Percentiles rank a stretch among this genome's conserved stretches.
Evolutionary conservation across 1,140 invertebrate species (phyloP).

Genomic region (Condylostylus longicornis): DNA sequence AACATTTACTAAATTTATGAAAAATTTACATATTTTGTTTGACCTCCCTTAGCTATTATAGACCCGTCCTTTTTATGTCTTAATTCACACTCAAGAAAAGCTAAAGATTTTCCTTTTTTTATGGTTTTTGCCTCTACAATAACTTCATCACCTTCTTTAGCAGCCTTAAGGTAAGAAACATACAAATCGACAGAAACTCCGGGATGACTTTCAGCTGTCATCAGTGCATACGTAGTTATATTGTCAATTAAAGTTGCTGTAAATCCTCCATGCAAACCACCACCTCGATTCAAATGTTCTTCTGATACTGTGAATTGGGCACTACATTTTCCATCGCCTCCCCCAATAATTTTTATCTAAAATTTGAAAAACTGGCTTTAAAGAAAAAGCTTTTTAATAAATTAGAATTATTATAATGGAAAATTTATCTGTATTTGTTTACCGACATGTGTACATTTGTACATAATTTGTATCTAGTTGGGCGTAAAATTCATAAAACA

Average conservation of each 20-base stretch:
- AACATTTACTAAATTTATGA: conserved; percentile 1
- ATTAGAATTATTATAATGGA: no score
- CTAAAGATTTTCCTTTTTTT: conserved; percentile 61
- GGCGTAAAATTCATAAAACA: no score
- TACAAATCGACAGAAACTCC: conserved; percentile 63
- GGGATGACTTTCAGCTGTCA: conserved; percentile 44
- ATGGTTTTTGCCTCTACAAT: conserved; percentile 61
- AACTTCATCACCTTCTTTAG: conserved; percentile 60
- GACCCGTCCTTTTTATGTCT: conserved; percentile 52
- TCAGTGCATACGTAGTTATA: conserved; percentile 65
- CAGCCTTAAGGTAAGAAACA: conserved; percentile 58
- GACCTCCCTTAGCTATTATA: conserved; percentile 59
- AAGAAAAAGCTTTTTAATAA: no score
- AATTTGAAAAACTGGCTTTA: conserved; percentile 13
- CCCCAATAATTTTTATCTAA: conserved; percentile 52
- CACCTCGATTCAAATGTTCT: conserved; percentile 60
- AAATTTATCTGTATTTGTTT: no score
- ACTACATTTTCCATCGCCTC: conserved; percentile 47
- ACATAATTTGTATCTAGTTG: no score
- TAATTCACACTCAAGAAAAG: conserved; percentile 65
- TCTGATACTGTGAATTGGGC: conserved; percentile 62
- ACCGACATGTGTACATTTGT: no score
- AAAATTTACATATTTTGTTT: conserved; percentile 57
- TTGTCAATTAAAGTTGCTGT: conserved; percentile 68
- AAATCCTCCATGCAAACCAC: conserved; percentile 71